Percentiles rank a stretch among this genome's conserved stretches.
These are phyloP conservation scores for Clarias batrachus DNA, from an alignment of 2,113 vertebrate species.

Conservation along the genomic window DNA sequence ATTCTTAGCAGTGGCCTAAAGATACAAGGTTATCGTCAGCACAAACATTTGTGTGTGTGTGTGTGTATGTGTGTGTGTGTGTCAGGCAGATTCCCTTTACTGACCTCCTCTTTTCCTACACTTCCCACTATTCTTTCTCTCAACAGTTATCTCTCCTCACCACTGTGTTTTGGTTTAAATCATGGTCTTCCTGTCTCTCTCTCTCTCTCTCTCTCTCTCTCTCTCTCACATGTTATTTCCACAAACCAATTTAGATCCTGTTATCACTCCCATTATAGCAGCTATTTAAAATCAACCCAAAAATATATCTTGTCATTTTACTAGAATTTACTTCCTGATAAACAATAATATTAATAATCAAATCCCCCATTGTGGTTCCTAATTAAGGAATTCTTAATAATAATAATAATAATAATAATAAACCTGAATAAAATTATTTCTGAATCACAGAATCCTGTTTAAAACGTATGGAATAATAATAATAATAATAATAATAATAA, in stretches of 20 bases:
- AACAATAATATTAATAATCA: neutral
- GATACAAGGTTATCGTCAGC: neutral
- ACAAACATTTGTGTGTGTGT: neutral
- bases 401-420: too few species aligned
- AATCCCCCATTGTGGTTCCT: neutral
- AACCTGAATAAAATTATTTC: too few species aligned
- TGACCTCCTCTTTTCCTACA: constrained; percentile 19
- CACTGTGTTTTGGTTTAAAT: constrained; percentile 18
- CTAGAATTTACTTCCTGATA: neutral
- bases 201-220: neutral
- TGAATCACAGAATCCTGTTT: too few species aligned
- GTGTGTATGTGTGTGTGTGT: neutral
- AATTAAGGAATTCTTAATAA: too few species aligned
- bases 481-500: too few species aligned
- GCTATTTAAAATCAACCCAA: neutral
- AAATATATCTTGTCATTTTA: neutral
- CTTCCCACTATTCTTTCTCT: constrained; percentile 36
- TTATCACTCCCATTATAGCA: neutral
- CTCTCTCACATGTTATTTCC: neutral
- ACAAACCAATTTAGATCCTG: neutral
- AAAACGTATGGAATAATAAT: too few species aligned
- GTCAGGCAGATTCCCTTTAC: neutral
- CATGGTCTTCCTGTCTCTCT: neutral
- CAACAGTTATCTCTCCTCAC: constrained; percentile 17
- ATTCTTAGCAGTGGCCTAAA: neutral